Conservation (phyloP, 2,113 vertebrate genomes). For the Macaca fascicularis region DNA sequence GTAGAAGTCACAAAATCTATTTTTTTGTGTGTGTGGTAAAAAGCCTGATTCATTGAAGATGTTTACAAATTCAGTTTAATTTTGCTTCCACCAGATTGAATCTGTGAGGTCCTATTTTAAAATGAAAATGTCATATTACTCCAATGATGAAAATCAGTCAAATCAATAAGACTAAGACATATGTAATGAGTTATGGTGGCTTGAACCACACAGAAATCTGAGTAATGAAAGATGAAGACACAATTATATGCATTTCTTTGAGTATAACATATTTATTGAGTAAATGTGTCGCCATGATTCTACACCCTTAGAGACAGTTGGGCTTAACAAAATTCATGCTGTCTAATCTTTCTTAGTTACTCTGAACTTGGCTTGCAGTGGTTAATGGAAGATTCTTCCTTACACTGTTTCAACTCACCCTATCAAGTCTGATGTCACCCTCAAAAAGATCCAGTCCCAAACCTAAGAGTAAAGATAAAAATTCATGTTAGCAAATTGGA, state of each 20-base stretch:
- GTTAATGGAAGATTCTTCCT: background rate
- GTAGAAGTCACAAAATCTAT: background rate
- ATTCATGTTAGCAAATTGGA: constrained; percentile 38
- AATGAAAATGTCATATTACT: background rate
- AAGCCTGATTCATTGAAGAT: background rate
- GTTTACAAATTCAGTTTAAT: background rate
- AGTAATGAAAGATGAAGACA: constrained; percentile 19
- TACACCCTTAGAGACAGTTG: constrained; percentile 10
- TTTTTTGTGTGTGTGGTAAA: background rate
- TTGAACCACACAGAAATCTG: background rate
- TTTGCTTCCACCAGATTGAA: constrained; percentile 27
- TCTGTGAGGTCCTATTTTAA: background rate
- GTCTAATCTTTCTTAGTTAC: background rate
- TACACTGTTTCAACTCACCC: constrained; percentile 83
- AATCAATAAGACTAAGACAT: background rate
- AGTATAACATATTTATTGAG: background rate
- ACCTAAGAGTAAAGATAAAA: constrained; percentile 80
- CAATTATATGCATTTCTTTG: constrained; percentile 39
- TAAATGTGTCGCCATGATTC: constrained; percentile 22
- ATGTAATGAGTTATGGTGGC: background rate
- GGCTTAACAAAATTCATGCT: background rate
- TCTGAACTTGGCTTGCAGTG: background rate
- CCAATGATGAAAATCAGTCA: background rate
- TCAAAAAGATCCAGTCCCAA: constrained; percentile 91
- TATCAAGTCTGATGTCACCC: constrained; percentile 89